These are phyloP conservation scores for Phrynosoma blainvillii DNA, from an alignment of 2,113 vertebrate species.

Conservation along the genomic window DNA sequence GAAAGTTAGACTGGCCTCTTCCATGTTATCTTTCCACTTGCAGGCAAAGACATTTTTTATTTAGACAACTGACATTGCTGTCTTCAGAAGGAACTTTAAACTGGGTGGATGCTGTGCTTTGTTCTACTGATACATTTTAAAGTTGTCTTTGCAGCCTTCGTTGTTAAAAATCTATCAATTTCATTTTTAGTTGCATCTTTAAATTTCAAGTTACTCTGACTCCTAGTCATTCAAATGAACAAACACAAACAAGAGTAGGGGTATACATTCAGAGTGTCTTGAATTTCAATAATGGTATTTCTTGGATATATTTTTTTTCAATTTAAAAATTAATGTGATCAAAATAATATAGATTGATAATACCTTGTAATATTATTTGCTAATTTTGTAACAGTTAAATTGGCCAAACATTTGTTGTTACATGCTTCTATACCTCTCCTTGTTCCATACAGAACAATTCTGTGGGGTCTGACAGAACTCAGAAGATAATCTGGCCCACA, in stretches of 20 bases:
- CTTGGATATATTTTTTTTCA: not conserved
- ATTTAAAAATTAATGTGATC: not conserved
- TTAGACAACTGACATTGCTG: too few species aligned
- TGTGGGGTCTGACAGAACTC: not conserved
- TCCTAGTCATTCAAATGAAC: too few species aligned
- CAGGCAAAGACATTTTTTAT: too few species aligned
- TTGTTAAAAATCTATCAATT: too few species aligned
- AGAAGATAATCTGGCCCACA: not conserved
- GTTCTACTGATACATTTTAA: too few species aligned
- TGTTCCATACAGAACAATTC: not conserved
- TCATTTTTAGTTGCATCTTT: too few species aligned
- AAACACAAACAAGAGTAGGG: not conserved
- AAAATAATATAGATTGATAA: not conserved
- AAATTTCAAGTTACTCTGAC: too few species aligned
- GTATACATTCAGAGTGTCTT: not conserved
- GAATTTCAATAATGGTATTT: not conserved
- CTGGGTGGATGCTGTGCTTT: too few species aligned
- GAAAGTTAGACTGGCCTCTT: too few species aligned
- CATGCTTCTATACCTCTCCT: not conserved
- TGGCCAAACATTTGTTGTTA: not conserved
- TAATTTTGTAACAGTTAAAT: not conserved
- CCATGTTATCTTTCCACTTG: too few species aligned
- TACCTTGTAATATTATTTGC: not conserved
- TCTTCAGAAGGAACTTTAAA: too few species aligned
- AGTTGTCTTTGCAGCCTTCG: too few species aligned